Base-by-base conservation (phyloP, 2,113 vertebrate genomes). In the Austrofundulus limnaeus region DNA sequence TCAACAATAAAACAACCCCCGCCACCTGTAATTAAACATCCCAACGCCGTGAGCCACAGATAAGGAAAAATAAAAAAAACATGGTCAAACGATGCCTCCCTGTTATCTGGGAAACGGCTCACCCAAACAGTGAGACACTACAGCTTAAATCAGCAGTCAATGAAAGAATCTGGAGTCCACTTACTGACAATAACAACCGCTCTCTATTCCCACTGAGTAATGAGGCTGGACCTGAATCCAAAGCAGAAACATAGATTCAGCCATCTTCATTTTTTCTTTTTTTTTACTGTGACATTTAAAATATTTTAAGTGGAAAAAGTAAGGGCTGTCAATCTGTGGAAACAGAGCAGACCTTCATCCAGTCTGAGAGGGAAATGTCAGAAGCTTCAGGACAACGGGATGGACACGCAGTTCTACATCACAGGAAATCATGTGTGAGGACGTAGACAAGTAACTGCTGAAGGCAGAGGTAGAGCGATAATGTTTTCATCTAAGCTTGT, bases 1-100 rank as follows among this genome's bases (percentile, higher is more conserved):
- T 41, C 16, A 25, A 46, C 48, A 59, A 39, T 11, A 2, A 25
- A 66, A 24, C 52, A 54, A 45, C 34, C 47, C n/a, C 21, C 41
- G 49, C 46, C 67, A 47, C 50, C 52, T 78, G 72, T 56, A 64
- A 72, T 68, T 68, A 50, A 56, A 63, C 49, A 39, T 34, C 28
- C 53, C 25, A 37, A 46, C 20, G 42, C 45, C 63, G 61, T 24
- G 42, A 62, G 37, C 65, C 42, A 72, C 56, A 76, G 48, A 46
- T 57, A 25, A n/a, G n/a, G n/a, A n/a, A 46, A 57, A 61, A 10
- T 10, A 52, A 59, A 48, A 38, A 68, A 28, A 67, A 68, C 66
- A 72, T 45, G 62, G 45, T 15, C 58, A 41, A 28, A 73, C 70
- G 47, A 69, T 46, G 55, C 50, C 34, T 61, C 59, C 10, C 55